Conservation (phyloP, 2,888 invertebrate species). For the Agriopis marginaria region DNA sequence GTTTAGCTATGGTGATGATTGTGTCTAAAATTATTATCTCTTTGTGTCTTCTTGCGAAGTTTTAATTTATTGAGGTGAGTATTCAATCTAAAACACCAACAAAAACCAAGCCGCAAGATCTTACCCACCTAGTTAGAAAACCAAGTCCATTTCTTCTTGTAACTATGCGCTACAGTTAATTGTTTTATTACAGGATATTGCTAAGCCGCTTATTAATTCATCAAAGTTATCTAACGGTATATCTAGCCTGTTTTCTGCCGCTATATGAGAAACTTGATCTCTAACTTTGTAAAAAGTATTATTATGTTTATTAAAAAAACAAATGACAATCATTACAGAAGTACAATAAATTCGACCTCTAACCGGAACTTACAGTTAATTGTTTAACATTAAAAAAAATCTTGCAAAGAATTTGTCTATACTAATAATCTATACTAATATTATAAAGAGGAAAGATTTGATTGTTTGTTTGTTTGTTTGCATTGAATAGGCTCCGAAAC, state of each 20-base stretch:
- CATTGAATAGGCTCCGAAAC: too few species aligned
- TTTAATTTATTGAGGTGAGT: conserved; percentile 24
- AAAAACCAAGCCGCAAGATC: not conserved
- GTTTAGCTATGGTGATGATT: conserved; percentile 1
- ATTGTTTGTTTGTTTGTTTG: too few species aligned
- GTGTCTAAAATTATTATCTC: conserved; percentile 9
- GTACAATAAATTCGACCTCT: not conserved
- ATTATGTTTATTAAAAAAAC: not conserved
- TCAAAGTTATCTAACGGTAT: conserved; percentile 23
- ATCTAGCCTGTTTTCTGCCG: conserved; percentile 8
- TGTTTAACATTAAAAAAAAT: too few species aligned
- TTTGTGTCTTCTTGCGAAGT: conserved; percentile 11
- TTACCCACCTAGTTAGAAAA: not conserved
- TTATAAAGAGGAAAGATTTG: too few species aligned
- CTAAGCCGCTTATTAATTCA: conserved; percentile 9
- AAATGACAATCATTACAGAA: not conserved
- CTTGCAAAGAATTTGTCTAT: too few species aligned
- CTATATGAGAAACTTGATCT: conserved; percentile 7
- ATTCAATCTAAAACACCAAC: not conserved
- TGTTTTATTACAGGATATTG: conserved; percentile 31
- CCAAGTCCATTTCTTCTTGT: not conserved
- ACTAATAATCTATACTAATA: too few species aligned
- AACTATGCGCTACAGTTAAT: conserved; percentile 9
- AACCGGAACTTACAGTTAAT: not conserved
- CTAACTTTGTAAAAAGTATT: not conserved